Conservation (phyloP, 2,113 vertebrate genomes). For the Danio rerio region GRCz12tu NC_133197.1:32018501-32019000, state of each 20-base stretch:
- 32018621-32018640: background rate
- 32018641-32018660: background rate
- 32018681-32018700: background rate
- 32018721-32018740: background rate
- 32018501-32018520: background rate
- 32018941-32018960: too few relatives aligned
- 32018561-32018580: conserved; percentile 3
- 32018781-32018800: too few relatives aligned
- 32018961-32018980: too few relatives aligned
- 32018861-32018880: too few relatives aligned
- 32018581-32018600: background rate
- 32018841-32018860: too few relatives aligned
- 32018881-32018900: too few relatives aligned
- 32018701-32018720: background rate
- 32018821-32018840: too few relatives aligned
- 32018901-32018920: too few relatives aligned
- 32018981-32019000: too few relatives aligned
- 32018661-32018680: background rate
- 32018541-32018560: background rate
- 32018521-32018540: conserved; percentile 6
- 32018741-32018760: background rate
- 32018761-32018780: background rate
- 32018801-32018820: too few relatives aligned
- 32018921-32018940: too few relatives aligned
- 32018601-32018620: background rate